These are phyloP conservation scores for Eurystomus gularis DNA, from an alignment of 2,113 vertebrate species.

Conservation along the genomic window DNA sequence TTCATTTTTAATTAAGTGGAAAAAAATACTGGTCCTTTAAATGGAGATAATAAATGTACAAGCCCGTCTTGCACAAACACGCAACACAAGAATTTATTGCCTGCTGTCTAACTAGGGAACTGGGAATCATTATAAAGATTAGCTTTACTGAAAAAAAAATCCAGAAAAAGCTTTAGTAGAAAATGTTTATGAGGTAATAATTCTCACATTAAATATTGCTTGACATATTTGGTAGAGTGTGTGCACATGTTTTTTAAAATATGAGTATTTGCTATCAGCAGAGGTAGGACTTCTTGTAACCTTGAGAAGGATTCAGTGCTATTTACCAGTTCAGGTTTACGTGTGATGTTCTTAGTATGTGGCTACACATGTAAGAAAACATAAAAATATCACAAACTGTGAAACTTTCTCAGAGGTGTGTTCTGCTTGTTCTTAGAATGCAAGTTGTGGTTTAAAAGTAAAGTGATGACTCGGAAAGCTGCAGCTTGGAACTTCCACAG, in stretches of 20 bases:
- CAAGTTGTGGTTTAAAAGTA: not conserved
- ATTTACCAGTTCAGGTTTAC: not conserved
- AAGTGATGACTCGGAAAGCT: rapidly evolving
- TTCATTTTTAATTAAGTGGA: constrained; percentile 53
- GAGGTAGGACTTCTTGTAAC: not conserved
- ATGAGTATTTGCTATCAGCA: not conserved
- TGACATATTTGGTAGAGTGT: not conserved
- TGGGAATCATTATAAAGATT: constrained; percentile 62
- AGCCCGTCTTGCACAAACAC: constrained; percentile 55
- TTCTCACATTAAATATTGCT: constrained; percentile 11
- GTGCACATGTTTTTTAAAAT: not conserved
- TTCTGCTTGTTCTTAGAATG: not conserved
- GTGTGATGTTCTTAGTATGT: not conserved
- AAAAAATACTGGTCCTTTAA: constrained; percentile 43
- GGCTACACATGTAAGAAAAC: not conserved
- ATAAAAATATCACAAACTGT: not conserved
- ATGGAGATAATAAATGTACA: constrained; percentile 54
- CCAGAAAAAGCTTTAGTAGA: constrained; percentile 34
- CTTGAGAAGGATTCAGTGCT: not conserved
- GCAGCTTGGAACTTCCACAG: not conserved
- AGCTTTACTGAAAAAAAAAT: not conserved
- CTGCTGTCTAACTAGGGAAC: constrained; percentile 53
- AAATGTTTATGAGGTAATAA: constrained; percentile 51
- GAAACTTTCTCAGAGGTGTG: not conserved
- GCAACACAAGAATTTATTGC: constrained; percentile 62